Percentiles rank a stretch among this genome's conserved stretches.
These are phyloP conservation scores for Epizoanthus rinbou DNA, from an alignment of 92 coral and sea anemone species.

Conservation along the genomic window DNA sequence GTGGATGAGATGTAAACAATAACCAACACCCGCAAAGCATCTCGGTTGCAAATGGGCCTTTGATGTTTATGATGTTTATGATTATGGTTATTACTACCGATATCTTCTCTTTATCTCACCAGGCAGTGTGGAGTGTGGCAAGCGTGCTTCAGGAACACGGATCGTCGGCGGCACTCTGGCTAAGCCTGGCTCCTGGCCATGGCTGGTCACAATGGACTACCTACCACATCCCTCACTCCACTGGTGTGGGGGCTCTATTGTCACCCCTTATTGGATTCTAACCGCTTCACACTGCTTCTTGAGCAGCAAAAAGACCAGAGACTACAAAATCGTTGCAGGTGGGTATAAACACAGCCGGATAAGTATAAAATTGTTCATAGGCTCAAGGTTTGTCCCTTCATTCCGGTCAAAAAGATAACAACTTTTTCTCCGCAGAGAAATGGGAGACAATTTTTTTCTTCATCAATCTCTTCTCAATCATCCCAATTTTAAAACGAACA, in stretches of 20 bases:
- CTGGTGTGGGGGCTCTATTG: slow-evolving; percentile 90
- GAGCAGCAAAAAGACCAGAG: slow-evolving; percentile 49
- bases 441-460: too few relatives aligned
- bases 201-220: slow-evolving; percentile 90
- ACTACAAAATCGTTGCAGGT: slow-evolving; percentile 80
- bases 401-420: too few relatives aligned
- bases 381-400: too few relatives aligned
- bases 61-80: too few relatives aligned
- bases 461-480: too few relatives aligned
- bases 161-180: slow-evolving; percentile 88
- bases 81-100: background rate
- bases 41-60: background rate
- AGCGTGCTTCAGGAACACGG: slow-evolving; percentile 56
- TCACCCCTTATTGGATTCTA: slow-evolving; percentile 72
- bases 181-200: slow-evolving; percentile 87
- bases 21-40: background rate
- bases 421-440: too few relatives aligned
- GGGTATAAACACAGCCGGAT: background rate
- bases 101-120: background rate
- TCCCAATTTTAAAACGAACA: too few relatives aligned
- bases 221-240: slow-evolving; percentile 58
- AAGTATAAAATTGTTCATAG: too few relatives aligned
- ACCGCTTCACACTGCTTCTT: slow-evolving; percentile 95
- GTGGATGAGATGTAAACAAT: too few relatives aligned
- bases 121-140: slow-evolving; percentile 74